phyloP scores from a whole-genome alignment of 2,113 vertebrate genomes.

The human region DNA sequence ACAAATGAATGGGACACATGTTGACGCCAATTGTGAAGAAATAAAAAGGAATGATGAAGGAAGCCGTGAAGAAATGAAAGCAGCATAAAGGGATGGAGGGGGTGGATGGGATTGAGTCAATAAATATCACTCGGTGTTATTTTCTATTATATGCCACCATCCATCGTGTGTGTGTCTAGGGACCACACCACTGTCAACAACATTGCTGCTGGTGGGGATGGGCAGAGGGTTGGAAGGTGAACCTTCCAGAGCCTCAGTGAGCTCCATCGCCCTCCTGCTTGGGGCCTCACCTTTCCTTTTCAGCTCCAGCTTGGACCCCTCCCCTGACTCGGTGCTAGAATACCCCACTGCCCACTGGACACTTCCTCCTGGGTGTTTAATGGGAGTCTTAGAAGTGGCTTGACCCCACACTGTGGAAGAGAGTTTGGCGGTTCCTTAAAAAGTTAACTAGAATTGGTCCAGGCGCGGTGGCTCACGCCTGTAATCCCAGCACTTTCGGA shows the following conservation, averaged over 20 bases:
- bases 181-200: not conserved
- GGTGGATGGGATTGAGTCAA: too few relatives aligned
- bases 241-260: not conserved
- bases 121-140: not conserved
- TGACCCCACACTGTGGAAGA: not conserved
- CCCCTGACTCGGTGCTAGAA: not conserved
- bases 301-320: not conserved
- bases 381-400: not conserved
- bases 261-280: rapidly evolving
- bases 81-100: not conserved
- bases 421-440: not conserved
- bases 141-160: not conserved
- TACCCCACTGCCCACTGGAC: not conserved
- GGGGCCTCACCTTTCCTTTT: not conserved
- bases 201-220: not conserved
- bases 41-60: too few relatives aligned
- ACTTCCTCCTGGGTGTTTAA: too few relatives aligned
- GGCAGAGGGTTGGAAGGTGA: not conserved
- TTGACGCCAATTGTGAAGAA: not conserved
- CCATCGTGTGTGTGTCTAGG: not conserved
- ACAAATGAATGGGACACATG: not conserved
- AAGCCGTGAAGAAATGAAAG: not conserved
- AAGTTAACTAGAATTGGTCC: not conserved
- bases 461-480: too few relatives aligned
- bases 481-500: too few relatives aligned